A percentile compares a stretch with the other conserved stretches of the same genome.
phyloP scores from a whole-genome alignment of 2,888 invertebrate species.

The Clanis bilineata region DNA sequence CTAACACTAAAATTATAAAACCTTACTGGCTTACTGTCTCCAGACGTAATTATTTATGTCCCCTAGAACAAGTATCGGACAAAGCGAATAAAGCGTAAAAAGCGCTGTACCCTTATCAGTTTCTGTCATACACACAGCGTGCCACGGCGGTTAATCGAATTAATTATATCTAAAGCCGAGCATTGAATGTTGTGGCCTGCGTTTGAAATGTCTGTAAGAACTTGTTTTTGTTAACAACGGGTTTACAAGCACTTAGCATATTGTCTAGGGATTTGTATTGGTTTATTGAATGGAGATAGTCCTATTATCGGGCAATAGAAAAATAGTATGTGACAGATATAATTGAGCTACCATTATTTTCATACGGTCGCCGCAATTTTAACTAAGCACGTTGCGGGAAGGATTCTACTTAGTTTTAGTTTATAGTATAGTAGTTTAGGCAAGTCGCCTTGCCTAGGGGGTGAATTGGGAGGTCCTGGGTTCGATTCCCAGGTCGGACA shows the following conservation, averaged over 20 bases:
- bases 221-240: background rate
- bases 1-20: background rate
- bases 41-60: constrained; percentile 7
- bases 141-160: constrained; percentile 31
- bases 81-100: constrained; percentile 17
- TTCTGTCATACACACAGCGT: constrained; percentile 33
- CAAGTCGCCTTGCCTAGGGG: too few relatives aligned
- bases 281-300: background rate
- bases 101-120: constrained; percentile 17
- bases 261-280: background rate
- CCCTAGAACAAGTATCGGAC: constrained; percentile 7
- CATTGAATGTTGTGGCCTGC: background rate
- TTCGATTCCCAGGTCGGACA: too few relatives aligned
- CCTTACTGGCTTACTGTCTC: background rate
- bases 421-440: too few relatives aligned
- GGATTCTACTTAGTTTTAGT: too few relatives aligned
- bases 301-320: background rate
- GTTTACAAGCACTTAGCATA: background rate
- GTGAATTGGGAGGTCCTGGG: too few relatives aligned
- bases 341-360: too few relatives aligned
- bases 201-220: constrained; percentile 8
- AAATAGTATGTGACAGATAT: too few relatives aligned
- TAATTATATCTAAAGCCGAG: constrained; percentile 31
- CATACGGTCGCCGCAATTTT: too few relatives aligned
- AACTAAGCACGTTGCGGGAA: too few relatives aligned